Evolutionary conservation across 1,140 invertebrate species (phyloP).

Genomic region (Ditylenchus dipsaci): DNA sequence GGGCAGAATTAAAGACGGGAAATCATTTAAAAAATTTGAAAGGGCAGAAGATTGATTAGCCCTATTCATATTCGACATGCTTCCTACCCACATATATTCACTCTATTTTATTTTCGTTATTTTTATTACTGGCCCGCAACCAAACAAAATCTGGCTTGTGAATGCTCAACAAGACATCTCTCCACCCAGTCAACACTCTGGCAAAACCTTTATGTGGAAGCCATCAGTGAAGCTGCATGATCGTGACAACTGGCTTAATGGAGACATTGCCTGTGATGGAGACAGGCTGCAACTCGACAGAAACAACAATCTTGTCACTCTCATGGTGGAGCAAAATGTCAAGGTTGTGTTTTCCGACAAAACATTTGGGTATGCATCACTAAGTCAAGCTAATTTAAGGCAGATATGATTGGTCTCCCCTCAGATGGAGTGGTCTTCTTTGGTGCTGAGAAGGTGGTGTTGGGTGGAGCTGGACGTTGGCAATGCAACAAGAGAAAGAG

Average conservation of each 20-base stretch:
- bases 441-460: slow-evolving; percentile 1
- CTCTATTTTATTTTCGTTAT: background rate
- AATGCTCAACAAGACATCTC: background rate
- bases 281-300: slow-evolving; percentile 6
- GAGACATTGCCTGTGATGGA: slow-evolving; percentile 20
- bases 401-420: slow-evolving; percentile 11
- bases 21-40: too few species aligned
- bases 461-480: slow-evolving; percentile 16
- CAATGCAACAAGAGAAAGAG: slow-evolving; percentile 22
- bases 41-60: too few species aligned
- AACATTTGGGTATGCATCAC: background rate
- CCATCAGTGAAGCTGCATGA: background rate
- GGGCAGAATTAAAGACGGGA: too few species aligned
- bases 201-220: slow-evolving; percentile 16
- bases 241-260: slow-evolving; percentile 7
- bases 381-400: slow-evolving; percentile 7
- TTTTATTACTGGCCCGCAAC: slow-evolving; percentile 1
- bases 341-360: slow-evolving; percentile 6
- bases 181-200: background rate
- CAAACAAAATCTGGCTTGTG: background rate
- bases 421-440: slow-evolving; percentile 26
- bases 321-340: background rate
- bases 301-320: slow-evolving; percentile 12
- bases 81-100: too few species aligned
- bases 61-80: too few species aligned